These are phyloP conservation scores for Manacus vitellinus DNA, from an alignment of 2,113 vertebrate genomes.

Conservation along the genomic window DNA sequence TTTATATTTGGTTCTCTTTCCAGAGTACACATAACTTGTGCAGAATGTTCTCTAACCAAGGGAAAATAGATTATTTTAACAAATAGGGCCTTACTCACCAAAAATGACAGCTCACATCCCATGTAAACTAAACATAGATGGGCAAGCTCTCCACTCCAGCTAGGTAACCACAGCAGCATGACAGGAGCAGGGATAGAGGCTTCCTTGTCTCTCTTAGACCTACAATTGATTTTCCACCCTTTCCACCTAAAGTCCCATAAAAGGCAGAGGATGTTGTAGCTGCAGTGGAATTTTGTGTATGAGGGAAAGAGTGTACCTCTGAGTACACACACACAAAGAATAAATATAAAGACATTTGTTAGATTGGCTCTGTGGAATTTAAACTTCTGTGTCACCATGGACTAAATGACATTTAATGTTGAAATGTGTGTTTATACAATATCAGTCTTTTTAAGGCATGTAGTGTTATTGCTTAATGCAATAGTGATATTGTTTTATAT, in stretches of 20 bases:
- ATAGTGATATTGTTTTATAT: background rate
- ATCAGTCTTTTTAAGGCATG: background rate
- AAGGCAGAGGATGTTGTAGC: background rate
- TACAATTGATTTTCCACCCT: background rate
- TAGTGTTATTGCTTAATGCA: background rate
- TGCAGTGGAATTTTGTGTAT: background rate
- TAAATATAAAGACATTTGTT: background rate
- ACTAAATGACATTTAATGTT: background rate
- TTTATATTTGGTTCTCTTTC: constrained; percentile 45
- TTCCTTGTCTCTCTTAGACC: background rate
- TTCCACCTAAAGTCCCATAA: background rate
- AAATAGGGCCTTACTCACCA: background rate
- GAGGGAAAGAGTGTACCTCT: background rate
- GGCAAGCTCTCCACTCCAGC: background rate
- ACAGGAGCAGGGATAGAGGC: background rate
- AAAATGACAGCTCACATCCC: constrained; percentile 16
- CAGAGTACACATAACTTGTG: constrained; percentile 34
- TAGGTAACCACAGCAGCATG: background rate
- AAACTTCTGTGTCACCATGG: background rate
- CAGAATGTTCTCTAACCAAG: constrained; percentile 47
- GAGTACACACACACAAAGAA: background rate
- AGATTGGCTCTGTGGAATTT: background rate
- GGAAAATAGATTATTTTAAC: constrained; percentile 48
- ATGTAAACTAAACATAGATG: background rate
- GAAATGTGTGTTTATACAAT: background rate